Base-by-base conservation (phyloP, 2,113 vertebrate species). In the Sphaerodactylus townsendi region DNA sequence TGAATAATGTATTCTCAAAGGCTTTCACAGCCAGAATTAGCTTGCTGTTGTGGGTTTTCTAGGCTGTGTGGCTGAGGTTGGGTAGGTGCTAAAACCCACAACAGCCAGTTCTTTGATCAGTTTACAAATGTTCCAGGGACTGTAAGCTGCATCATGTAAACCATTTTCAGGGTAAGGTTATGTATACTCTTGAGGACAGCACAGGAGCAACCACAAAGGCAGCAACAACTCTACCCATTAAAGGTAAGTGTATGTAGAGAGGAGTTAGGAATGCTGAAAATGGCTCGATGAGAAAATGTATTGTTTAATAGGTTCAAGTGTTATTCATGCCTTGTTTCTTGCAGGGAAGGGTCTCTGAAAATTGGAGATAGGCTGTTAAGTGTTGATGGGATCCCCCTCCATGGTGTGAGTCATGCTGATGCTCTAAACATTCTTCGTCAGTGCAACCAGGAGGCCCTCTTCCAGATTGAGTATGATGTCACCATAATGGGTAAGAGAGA, bases 391-490 rank as follows among this genome's bases (percentile, higher is more conserved):
- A 97, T 98, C 92, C 96, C 97, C 21, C 93, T 99, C 87, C 98
- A 98, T 50, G 97, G 97, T 66, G 97, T 97, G 94, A 98, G 96
- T 92, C 98, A 98, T 0, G 95, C 97, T 2, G 97, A 98, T 0
- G 98, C 98, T 19, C 93, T 99, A 89, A 97, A 96, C 91, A 96
- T 97, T 84, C 96, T 99, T 90, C 95, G 96, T 90, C 98, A 98
- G 93, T 98, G 98, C 91, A 90, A 96, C 93, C 98, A 98, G 64
- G 98, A 99, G 92, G 98, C 98, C 0, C 96, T 98, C 86, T 98
- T 99, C 96, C 97, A 98, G 95, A 98, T 99, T 2, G 98, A 99
- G 93, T 99, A 99, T 9, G 98, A 99, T 79, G 97, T 99, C 93
- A 95, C 97, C 85, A 95, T 98, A 89, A 97, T 98, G 94, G 99